phyloP scores from a whole-genome alignment of 2,797 vertebrate genomes.

The Anguilla megastoma region DNA sequence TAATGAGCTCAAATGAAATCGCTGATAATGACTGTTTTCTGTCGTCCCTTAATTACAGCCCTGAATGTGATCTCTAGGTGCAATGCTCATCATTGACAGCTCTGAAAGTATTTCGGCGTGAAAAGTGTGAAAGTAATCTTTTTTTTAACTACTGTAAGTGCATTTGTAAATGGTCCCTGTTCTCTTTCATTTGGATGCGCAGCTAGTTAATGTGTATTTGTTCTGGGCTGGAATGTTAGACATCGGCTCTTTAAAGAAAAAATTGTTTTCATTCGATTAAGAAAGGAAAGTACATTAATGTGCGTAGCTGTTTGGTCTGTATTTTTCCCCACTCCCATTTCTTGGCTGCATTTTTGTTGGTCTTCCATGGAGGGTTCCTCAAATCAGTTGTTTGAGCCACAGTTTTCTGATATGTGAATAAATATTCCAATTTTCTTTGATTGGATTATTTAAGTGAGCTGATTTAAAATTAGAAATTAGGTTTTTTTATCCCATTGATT shows the following conservation, averaged over 20 bases:
- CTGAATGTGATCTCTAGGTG: slow-evolving; percentile 20
- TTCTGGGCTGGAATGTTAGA: background rate
- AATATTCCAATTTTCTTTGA: background rate
- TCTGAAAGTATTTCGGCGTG: background rate
- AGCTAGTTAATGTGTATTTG: background rate
- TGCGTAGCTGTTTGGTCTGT: background rate
- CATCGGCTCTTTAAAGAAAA: background rate
- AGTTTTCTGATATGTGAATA: background rate
- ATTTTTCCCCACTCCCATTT: background rate
- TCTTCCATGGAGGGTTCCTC: background rate
- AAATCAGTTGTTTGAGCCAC: background rate
- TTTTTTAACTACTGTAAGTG: slow-evolving; percentile 17
- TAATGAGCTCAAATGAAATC: slow-evolving; percentile 63
- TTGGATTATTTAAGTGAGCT: background rate
- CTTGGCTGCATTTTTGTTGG: background rate
- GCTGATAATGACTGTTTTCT: slow-evolving; percentile 61
- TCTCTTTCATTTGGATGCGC: background rate
- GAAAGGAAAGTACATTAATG: background rate
- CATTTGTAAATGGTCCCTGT: background rate
- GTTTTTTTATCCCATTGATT: background rate
- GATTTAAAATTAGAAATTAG: background rate
- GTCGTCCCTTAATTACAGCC: slow-evolving; percentile 55
- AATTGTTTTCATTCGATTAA: background rate
- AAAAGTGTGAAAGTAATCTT: background rate
- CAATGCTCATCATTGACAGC: slow-evolving; percentile 20